Evolutionary conservation across 1,140 invertebrate species (phyloP), one percentile per base, ranked within the genome.

Genomic region (Drosophila obscura): DNA sequence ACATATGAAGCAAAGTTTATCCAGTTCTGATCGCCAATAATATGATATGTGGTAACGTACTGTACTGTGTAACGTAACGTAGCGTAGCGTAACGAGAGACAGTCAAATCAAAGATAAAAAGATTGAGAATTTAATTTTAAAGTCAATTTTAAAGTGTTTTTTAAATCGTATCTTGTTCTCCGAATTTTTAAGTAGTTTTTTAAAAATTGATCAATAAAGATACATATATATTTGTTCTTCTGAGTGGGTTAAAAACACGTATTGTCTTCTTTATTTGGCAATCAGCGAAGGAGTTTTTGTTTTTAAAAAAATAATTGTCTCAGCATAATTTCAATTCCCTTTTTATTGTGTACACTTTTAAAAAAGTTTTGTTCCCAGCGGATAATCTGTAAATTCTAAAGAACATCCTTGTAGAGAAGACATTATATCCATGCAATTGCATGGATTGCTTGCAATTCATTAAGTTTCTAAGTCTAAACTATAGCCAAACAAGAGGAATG

Each of bases 201-300:
- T 77, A 66, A 73, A 80, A 87, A 79, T 78, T 51, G 44, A 82
- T 88, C 57, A 87, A 87, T 88, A 87, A 87, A 87, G 48, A 82
- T 87, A 28, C 78, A 85, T 82, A 87, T 73, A 78, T 81, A 90
- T 89, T 88, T 89, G 85, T 90, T 89, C 85, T 89, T 89, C 84
- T 84, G 85, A 89, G 85, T 89, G 84, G 84, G 84, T 89, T 89
- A 89, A 90, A 59, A 28, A 45, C 51, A 41, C 50, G 24, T 26
- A 0, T 31, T 0, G 45, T 7, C 1, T 45, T 64, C 9, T 24
- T 58, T 52, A 35, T 48, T 60, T 58, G 4, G 2, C 8, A 35
- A 35, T 35, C 8, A 8, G 31, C 3, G 2, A 0, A 35, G 9
- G 35, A 13, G 35, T 39, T 39, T 39, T 5, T 39, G 5, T 39